Conservation (phyloP, 2,113 vertebrate species). For the Arvicanthis niloticus region DNA sequence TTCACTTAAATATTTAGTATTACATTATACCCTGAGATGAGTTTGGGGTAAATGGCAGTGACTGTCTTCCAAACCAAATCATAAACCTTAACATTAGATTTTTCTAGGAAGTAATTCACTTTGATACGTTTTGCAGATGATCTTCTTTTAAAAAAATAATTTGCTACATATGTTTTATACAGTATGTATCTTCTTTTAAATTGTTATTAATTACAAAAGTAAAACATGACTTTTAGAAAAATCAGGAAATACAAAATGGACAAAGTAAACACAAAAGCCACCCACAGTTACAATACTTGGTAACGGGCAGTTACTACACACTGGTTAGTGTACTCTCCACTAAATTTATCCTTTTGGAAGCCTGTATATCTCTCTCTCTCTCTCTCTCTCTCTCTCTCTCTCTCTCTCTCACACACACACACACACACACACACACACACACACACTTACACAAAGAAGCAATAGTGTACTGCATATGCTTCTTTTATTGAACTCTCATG, state of each 20-base stretch:
- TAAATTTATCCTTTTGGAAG: not conserved
- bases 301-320: not conserved
- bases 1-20: slow-evolving; percentile 38
- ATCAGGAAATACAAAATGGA: not conserved
- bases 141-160: slow-evolving; percentile 16
- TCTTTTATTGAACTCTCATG: not conserved
- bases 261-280: slow-evolving; percentile 10
- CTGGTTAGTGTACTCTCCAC: not conserved
- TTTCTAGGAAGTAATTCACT: not conserved
- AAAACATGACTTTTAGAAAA: slow-evolving; percentile 44
- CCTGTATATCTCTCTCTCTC: not conserved
- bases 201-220: slow-evolving; percentile 60
- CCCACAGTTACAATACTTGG: not conserved
- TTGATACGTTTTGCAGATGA: not conserved
- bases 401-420: not conserved
- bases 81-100: slow-evolving; percentile 4
- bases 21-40: not conserved
- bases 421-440: too few relatives aligned
- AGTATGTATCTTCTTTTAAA: slow-evolving; percentile 15
- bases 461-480: not conserved
- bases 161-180: not conserved
- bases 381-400: too few relatives aligned
- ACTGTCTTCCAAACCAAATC: not conserved
- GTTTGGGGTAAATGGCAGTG: not conserved
- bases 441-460: not conserved